Conservation (phyloP, 1,140 invertebrate genomes). For the Bradysia coprophila region DNA sequence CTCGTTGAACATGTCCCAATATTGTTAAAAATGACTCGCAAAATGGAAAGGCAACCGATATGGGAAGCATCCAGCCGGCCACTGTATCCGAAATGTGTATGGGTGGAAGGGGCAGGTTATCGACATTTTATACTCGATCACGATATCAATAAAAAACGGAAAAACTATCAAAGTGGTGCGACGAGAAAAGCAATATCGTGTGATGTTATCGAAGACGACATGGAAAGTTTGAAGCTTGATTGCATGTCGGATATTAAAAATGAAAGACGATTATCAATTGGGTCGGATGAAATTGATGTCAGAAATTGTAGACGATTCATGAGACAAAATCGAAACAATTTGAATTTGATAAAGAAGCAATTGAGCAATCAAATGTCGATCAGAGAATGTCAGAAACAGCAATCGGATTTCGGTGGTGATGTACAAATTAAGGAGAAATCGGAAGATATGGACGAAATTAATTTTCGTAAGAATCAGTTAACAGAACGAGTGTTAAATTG, state of each 20-base stretch:
- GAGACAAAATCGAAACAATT: not conserved
- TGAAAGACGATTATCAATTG: not conserved
- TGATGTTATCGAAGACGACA: not conserved
- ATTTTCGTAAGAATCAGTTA: constrained; percentile 19
- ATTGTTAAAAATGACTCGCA: not conserved
- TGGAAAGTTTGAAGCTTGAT: not conserved
- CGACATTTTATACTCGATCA: constrained; percentile 46
- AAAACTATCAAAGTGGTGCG: not conserved
- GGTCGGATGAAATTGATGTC: not conserved
- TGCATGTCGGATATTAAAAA: not conserved
- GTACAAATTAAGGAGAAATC: not conserved
- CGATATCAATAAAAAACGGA: constrained; percentile 13
- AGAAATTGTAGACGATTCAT: not conserved
- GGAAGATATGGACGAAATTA: not conserved
- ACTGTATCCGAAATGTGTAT: constrained; percentile 46
- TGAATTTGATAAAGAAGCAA: not conserved
- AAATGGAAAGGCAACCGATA: constrained; percentile 10
- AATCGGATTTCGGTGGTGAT: not conserved
- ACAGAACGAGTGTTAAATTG: constrained; percentile 37
- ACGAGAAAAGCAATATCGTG: not conserved
- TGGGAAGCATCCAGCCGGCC: constrained; percentile 53
- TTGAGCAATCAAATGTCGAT: not conserved
- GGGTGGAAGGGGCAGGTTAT: constrained; percentile 38
- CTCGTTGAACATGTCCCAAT: not conserved
- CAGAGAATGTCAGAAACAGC: not conserved